These are phyloP conservation scores for Decapterus maruadsi DNA, from an alignment of 2,797 vertebrate genomes.

Conservation along the genomic window DNA sequence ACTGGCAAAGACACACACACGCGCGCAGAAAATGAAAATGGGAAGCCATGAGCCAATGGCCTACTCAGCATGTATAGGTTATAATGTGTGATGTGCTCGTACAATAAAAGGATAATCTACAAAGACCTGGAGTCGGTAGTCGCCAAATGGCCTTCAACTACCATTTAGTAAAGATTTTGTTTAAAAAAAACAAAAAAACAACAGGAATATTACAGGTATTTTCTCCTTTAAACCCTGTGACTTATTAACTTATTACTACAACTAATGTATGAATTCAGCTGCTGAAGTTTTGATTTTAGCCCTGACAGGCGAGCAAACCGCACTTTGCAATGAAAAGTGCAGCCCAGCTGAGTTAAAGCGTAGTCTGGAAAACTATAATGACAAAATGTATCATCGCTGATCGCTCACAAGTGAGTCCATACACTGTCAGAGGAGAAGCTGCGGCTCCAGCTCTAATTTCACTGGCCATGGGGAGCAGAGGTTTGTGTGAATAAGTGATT, in stretches of 20 bases:
- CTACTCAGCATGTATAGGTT: conserved; percentile 58
- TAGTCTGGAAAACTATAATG: not conserved
- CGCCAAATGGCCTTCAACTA: not conserved
- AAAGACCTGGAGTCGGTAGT: conserved; percentile 6
- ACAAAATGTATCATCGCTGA: not conserved
- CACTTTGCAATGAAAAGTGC: not conserved
- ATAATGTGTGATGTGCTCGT: conserved; percentile 39
- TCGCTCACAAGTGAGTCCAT: not conserved
- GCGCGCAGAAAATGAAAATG: conserved; percentile 34
- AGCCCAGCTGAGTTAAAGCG: not conserved
- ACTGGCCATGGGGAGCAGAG: conserved; percentile 27
- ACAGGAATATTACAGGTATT: not conserved
- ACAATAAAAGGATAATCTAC: conserved; percentile 38
- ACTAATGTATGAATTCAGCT: not conserved
- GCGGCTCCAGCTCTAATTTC: conserved; percentile 1
- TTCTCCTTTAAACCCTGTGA: not conserved
- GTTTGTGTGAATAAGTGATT: conserved; percentile 50
- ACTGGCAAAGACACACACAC: conserved; percentile 21
- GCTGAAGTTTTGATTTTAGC: not conserved
- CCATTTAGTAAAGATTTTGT: not conserved
- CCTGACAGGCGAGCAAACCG: not conserved
- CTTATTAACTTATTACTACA: not conserved
- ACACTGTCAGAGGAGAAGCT: not conserved
- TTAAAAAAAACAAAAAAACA: not conserved
- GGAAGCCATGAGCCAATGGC: conserved; percentile 64